Conservation (phyloP, 2,113 vertebrate species). For the Agapornis roseicollis region DNA sequence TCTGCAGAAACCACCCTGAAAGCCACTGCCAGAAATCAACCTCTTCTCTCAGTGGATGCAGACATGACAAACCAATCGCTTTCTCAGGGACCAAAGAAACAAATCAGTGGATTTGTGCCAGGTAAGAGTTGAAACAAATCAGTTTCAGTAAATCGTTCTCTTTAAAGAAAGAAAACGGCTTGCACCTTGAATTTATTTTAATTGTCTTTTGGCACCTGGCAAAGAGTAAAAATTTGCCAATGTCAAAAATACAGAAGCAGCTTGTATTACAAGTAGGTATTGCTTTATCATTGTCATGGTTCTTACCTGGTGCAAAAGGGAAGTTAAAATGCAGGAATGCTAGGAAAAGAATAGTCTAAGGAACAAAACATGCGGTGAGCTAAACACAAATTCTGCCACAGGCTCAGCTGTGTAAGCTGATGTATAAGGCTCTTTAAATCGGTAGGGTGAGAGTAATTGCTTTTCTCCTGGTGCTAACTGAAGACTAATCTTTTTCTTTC, state of each 20-base stretch:
- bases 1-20: slow-evolving; percentile 65
- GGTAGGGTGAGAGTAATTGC: not conserved
- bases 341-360: not conserved
- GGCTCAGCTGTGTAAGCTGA: not conserved
- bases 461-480: not conserved
- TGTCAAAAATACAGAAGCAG: not conserved
- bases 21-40: slow-evolving; percentile 42
- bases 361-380: not conserved
- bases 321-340: not conserved
- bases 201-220: not conserved
- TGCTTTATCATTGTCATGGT: not conserved
- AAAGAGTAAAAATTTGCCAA: not conserved
- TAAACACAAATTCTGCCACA: not conserved
- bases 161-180: not conserved
- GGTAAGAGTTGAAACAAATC: slow-evolving; percentile 65
- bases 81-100: slow-evolving; percentile 62
- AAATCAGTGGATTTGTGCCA: slow-evolving; percentile 62
- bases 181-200: not conserved
- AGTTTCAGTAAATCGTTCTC: not conserved
- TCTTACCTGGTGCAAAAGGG: not conserved
- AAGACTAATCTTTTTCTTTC: not conserved
- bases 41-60: slow-evolving; percentile 18
- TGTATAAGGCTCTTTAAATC: not conserved
- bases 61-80: slow-evolving; percentile 64
- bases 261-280: not conserved